Percentiles rank a stretch among this genome's conserved stretches.
Conservation (phyloP, 2,113 vertebrate species). For the Macrotus californicus region DNA sequence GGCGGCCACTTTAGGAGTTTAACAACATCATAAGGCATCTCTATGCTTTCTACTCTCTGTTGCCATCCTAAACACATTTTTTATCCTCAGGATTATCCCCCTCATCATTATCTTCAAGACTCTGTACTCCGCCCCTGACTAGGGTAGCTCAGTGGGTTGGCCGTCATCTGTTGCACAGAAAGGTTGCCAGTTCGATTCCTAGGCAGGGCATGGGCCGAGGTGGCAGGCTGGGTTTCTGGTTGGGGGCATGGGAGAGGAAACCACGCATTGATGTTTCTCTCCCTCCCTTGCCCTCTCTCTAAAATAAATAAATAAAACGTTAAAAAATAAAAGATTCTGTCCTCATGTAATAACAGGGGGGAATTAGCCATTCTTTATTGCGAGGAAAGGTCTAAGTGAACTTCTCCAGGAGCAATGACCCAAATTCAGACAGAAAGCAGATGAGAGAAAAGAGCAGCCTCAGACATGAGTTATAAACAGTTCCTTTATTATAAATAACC, state of each 20-base stretch:
- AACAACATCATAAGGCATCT: neutral
- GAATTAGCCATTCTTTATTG: neutral
- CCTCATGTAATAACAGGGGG: neutral
- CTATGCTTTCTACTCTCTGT: neutral
- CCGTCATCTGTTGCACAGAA: too few species aligned
- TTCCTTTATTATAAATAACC: constrained; percentile 39
- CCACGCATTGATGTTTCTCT: too few species aligned
- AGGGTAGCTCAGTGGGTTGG: too few species aligned
- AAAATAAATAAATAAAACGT: too few species aligned
- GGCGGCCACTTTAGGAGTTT: neutral
- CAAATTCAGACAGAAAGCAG: neutral
- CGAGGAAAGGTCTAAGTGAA: neutral
- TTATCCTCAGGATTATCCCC: neutral
- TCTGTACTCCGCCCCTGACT: neutral
- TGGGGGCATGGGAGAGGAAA: too few species aligned
- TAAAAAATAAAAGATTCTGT: neutral
- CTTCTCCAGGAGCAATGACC: neutral
- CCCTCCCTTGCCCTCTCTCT: too few species aligned
- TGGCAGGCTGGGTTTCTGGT: too few species aligned
- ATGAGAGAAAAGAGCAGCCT: neutral
- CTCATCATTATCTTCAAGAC: neutral
- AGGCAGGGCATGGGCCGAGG: too few species aligned
- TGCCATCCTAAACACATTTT: neutral
- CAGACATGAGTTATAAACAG: neutral
- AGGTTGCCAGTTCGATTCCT: too few species aligned